Percentiles rank a stretch among this genome's conserved stretches.
Evolutionary conservation across 2,113 vertebrate species (phyloP).

Genomic region (Quiscalus mexicanus): DNA sequence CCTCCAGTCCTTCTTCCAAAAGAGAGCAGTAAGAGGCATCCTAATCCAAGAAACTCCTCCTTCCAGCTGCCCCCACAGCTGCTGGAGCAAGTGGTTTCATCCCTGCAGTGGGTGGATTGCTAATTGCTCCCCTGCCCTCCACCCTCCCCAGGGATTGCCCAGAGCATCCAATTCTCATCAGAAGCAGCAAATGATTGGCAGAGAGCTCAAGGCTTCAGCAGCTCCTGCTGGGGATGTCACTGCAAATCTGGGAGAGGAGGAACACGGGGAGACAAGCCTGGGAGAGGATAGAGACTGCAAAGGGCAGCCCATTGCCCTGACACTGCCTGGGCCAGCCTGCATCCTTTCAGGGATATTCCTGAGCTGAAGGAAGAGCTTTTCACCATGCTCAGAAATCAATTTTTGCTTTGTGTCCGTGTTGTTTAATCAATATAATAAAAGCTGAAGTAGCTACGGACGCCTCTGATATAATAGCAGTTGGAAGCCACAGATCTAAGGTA

Average conservation of each 20-base stretch:
- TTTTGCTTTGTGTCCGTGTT: background rate
- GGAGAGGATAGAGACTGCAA: background rate
- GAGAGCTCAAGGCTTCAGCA: background rate
- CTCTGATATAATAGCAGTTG: background rate
- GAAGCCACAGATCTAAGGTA: background rate
- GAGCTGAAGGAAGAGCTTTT: background rate
- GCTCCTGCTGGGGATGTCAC: constrained; percentile 22
- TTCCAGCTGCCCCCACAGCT: background rate
- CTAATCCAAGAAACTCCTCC: background rate
- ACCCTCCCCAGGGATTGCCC: background rate
- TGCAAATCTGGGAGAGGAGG: background rate
- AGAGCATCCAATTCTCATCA: background rate
- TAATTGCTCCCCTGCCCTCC: background rate
- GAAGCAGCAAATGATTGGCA: background rate
- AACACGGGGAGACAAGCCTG: background rate
- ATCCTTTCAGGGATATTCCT: background rate
- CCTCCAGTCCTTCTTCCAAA: background rate
- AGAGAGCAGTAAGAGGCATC: background rate
- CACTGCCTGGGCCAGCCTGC: background rate
- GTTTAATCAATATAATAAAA: background rate
- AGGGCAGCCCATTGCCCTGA: background rate
- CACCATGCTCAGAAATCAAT: background rate
- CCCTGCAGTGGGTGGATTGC: background rate
- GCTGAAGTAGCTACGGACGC: background rate
- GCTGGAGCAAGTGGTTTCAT: background rate